Evolutionary conservation across 2,888 invertebrate species (phyloP), one percentile per base, ranked within the genome.

Genomic region (Hipparchia semele): DNA sequence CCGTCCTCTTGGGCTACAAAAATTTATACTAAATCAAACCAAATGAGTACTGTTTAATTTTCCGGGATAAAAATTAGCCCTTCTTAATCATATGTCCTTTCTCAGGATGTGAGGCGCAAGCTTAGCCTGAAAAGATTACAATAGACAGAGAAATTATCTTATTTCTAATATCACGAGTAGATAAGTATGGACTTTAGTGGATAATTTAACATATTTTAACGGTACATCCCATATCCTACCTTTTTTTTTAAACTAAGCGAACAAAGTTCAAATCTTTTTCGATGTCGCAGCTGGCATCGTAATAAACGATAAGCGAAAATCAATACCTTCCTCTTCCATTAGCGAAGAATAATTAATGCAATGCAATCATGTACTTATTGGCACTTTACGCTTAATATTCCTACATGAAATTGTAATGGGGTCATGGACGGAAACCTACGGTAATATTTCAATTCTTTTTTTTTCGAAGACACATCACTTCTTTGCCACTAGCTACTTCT

Each of bases 221-320:
- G 10, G 5, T 12, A 0, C 12, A 53, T 12, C 56, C 56, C 56
- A 13, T 6, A 13, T 6, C 6, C 12, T 61, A 39, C 49, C 62
- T 12, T 58, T 58, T 13, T 46, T 67, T 68, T 76, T 74, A 75
- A 73, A 79, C 76, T 77, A 77, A 79, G 80, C 77, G 70, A 73
- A 84, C 81, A 83, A 83, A 85, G 80, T 82, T 81, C 81, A 83
- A 84, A 84, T 60, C 86, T 85, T 89, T 87, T 85, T 83, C 86
- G 78, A 85, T 85, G 83, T 78, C 83, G 80, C 88, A 89, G 85
- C 87, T 87, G 87, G 81, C 80, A 83, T 80, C 79, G 80, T 82
- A 81, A 84, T 84, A 85, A 87, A 83, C 86, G 85, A 87, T 90
- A 89, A 90, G 89, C 85, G 89, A 87, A 88, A 90, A 90, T 89